Percentiles rank a stretch among this genome's conserved stretches.
These are phyloP conservation scores for Platyscapa corneri DNA, from an alignment of 1,140 invertebrate genomes.

Conservation along the genomic window DNA sequence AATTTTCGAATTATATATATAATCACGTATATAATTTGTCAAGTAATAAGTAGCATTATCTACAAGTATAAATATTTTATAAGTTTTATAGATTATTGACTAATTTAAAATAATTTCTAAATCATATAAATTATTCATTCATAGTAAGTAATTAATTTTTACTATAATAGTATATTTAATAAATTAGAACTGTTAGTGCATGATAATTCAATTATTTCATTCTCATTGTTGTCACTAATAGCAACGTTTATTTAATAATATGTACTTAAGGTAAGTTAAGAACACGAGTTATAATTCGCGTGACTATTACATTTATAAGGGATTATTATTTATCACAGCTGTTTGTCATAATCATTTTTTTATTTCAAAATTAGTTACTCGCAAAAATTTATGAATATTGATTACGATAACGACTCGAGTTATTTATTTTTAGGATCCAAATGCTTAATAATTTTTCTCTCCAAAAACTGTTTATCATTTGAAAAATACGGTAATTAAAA, in stretches of 20 bases:
- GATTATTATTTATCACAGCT: background rate
- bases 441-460: no score
- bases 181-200: background rate
- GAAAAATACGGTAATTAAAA: no score
- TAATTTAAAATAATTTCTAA: no score
- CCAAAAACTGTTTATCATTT: no score
- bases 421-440: background rate
- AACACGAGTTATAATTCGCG: background rate
- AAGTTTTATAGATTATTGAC: no score
- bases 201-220: slow-evolving; percentile 1
- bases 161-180: background rate
- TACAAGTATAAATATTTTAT: no score
- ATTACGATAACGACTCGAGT: background rate
- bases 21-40: no score
- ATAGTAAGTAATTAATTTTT: no score
- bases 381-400: background rate
- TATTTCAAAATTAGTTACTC: background rate
- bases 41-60: no score
- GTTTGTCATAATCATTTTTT: background rate
- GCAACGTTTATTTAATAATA: slow-evolving; percentile 1
- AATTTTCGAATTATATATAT: no score
- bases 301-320: background rate
- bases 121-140: no score
- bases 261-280: slow-evolving; percentile 6
- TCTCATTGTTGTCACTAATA: background rate